Evolutionary conservation across 2,888 invertebrate genomes (phyloP).

Genomic region (Apamea monoglypha): DNA sequence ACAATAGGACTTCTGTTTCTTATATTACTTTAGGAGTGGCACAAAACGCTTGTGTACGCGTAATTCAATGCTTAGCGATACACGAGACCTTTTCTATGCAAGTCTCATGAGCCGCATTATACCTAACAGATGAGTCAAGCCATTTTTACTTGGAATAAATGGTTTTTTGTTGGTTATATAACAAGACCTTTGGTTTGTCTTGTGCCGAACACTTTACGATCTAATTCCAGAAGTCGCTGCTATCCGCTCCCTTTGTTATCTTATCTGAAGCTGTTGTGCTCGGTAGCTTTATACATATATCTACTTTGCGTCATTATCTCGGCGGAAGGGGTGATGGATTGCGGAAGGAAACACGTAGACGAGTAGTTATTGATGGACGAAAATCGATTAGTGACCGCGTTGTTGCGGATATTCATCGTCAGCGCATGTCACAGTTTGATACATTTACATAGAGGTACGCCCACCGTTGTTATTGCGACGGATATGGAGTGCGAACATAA

Average conservation of each 20-base stretch:
- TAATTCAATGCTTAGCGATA: slow-evolving; percentile 49
- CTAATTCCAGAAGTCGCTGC: slow-evolving; percentile 56
- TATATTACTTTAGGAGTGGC: slow-evolving; percentile 16
- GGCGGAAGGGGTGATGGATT: slow-evolving; percentile 55
- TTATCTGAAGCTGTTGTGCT: slow-evolving; percentile 71
- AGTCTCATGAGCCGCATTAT: slow-evolving; percentile 16
- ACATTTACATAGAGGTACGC: slow-evolving; percentile 72
- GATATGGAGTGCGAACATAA: slow-evolving; percentile 73
- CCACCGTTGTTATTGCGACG: slow-evolving; percentile 72
- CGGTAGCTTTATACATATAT: slow-evolving; percentile 70
- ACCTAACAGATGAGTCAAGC: slow-evolving; percentile 8
- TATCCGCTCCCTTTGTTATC: slow-evolving; percentile 70
- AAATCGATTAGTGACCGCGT: slow-evolving; percentile 50
- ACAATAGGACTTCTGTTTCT: slow-evolving; percentile 40
- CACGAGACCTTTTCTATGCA: slow-evolving; percentile 12
- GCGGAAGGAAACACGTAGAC: slow-evolving; percentile 47
- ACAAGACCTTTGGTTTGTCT: slow-evolving; percentile 23
- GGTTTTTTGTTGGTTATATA: slow-evolving; percentile 30
- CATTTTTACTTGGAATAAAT: slow-evolving; percentile 25
- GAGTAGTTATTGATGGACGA: slow-evolving; percentile 51
- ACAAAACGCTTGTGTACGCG: slow-evolving; percentile 29
- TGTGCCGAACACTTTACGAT: slow-evolving; percentile 35
- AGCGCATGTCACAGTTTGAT: slow-evolving; percentile 57
- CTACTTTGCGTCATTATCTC: slow-evolving; percentile 63
- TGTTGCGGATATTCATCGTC: slow-evolving; percentile 50